Evolutionary conservation across 2,888 invertebrate genomes (phyloP), one percentile per base, ranked within the genome.

Genomic region (Hypomecis atomaria): DNA sequence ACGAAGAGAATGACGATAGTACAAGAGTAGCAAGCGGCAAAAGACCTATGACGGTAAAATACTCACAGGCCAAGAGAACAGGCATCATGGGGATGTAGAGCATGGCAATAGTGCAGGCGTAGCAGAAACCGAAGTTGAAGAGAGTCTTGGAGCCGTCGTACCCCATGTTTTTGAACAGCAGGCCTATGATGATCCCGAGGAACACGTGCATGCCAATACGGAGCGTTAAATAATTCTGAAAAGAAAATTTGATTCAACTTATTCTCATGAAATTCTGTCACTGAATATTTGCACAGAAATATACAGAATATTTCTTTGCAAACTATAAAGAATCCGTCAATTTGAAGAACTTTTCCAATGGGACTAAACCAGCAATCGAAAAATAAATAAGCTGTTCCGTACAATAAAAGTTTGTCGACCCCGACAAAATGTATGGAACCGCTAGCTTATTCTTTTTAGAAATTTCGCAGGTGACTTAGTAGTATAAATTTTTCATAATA

Each of bases 1-100:
- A 23, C 4, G 38, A 3, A 38, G 9, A 38, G 4, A 1, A 6
- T 38, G 38, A 6, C 38, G 1, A 9, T 38, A 4, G 38, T 38
- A 9, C 9, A 9, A 6, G 7, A 38, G 9, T 8, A 38, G 38
- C 9, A 1, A 8, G 6, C 38, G 1, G 6, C 0, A 8, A 6
- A 38, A 40, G 10, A 40, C 5, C 0, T 8, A 6, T 36, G 6
- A n/a, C n/a, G n/a, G n/a, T 6, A 6, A 44, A 0, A 58, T 76
- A 94, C 96, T 95, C 92, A 97, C 97, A 97, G 74, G 96, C 94
- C 70, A 97, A 86, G 55, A 97, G 86, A 48, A 96, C 94, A 3
- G 97, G 97, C 94, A 97, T 94, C 95, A 97, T 95, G 0, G 97
- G 96, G 57, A 97, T 94, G 80, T 97, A 97, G 77, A 97, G 93